These are phyloP conservation scores for Buceros bicornis DNA, from an alignment of 2,797 vertebrate species.

Conservation along the genomic window DNA sequence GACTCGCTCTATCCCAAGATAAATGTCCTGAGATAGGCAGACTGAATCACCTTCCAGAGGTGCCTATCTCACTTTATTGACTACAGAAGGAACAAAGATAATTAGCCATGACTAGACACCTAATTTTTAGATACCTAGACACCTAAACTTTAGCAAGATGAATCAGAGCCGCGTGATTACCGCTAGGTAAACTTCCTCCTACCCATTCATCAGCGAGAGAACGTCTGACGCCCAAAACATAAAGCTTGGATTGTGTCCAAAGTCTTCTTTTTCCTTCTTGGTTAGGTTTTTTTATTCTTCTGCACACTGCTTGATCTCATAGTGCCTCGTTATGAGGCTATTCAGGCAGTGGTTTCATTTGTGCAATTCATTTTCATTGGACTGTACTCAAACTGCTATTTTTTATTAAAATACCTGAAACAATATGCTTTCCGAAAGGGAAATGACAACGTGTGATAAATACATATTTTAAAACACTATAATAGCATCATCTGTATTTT, in stretches of 20 bases:
- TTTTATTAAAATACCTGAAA: background rate
- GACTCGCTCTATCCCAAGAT: background rate
- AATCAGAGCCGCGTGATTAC: background rate
- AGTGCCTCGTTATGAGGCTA: background rate
- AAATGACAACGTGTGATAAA: background rate
- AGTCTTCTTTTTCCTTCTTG: background rate
- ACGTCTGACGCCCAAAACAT: background rate
- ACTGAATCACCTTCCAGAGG: slow-evolving; percentile 27
- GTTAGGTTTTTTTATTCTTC: background rate
- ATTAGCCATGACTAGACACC: slow-evolving; percentile 52
- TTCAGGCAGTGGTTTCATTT: background rate
- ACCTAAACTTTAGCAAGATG: slow-evolving; percentile 11
- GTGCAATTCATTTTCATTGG: background rate
- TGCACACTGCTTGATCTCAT: background rate
- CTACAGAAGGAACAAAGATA: slow-evolving; percentile 5
- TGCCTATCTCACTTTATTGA: slow-evolving; percentile 30
- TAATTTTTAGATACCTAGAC: slow-evolving; percentile 39
- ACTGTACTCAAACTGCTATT: background rate
- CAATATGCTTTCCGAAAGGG: background rate
- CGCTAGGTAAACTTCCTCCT: background rate
- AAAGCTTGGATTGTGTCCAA: slow-evolving; percentile 24
- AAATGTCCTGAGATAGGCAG: slow-evolving; percentile 34
- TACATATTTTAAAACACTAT: background rate
- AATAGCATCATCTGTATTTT: slow-evolving; percentile 26
- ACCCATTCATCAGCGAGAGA: background rate